Evolutionary conservation across 2,113 vertebrate genomes (phyloP), one percentile per base, ranked within the genome.

Genomic region (Donacobius atricapilla): DNA sequence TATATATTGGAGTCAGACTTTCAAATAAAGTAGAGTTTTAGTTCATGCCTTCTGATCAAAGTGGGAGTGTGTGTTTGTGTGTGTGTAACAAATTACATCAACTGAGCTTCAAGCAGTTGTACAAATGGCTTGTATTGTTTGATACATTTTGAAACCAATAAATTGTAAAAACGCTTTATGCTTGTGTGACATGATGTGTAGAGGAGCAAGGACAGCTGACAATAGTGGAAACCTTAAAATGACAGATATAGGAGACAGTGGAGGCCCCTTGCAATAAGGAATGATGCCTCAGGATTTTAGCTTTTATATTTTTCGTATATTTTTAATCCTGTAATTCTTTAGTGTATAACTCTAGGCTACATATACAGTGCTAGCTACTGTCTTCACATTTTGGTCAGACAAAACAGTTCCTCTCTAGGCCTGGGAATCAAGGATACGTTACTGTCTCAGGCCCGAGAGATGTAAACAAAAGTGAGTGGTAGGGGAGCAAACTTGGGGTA

Each of bases 71-170:
- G n/a, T n/a, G n/a, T n/a, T n/a, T n/a, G n/a, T n/a, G n/a, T n/a
- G n/a, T n/a, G n/a, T n/a, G n/a, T n/a, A n/a, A n/a, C n/a, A n/a
- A n/a, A n/a, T n/a, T n/a, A n/a, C n/a, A n/a, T n/a, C n/a, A n/a
- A 48, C 27, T 72, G 71, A 35, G 9, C 18, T 77, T 87, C 64
- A 16, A 25, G 27, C 5, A 63, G 5, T 48, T 0, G 0, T 69
- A 35, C 12, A 83, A 64, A 83, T 42, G 40, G 13, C 15, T 63
- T 33, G 27, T 39, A 35, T 16, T 37, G 5, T 27, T 86, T 23
- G 5, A 47, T 25, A 14, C 13, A 63, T 83, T 77, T 83, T 56
- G 33, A 15, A 72, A 60, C 2, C 6, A 45, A 76, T 61, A 75
- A 42, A 76, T 28, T 64, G 20, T 42, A 63, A 60, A 21, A 80